Evolutionary conservation across 2,888 invertebrate species (phyloP), one percentile per base, ranked within the genome.

Genomic region (Lycia hirtaria): DNA sequence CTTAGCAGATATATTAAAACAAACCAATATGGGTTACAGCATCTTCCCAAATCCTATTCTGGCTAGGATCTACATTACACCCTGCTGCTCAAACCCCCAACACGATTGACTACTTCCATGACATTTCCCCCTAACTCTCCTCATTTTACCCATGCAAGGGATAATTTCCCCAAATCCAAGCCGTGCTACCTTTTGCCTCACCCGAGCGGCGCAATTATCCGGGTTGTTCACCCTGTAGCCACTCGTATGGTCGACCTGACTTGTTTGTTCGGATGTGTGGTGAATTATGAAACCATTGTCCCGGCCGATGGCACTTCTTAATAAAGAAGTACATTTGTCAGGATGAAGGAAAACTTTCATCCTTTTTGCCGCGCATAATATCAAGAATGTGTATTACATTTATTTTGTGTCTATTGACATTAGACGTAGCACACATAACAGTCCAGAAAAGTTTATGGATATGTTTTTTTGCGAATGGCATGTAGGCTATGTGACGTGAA

Each of bases 221-320:
- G 56, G 50, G 50, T 44, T 50, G 14, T 56, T 56, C 50, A 56
- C 50, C 50, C 26, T 35, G 9, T 28, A 33, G 24, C 15, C 17
- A 15, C n/a, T 30, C 24, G n/a, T n/a, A n/a, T n/a, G n/a, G n/a
- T 50, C 35, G 52, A 38, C 24, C 44, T 37, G 44, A 38, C 37
- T 33, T 57, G 48, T 63, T 57, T 55, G 51, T 51, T 35, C 56
- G 54, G 59, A 35, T 20, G 37, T 44, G 22, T 35, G 12, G 40
- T 43, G 43, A 48, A 22, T 52, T 55, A 44, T 32, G 41, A 15
- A 41, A 14, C 41, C 24, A 49, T 49, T 49, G 56, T 56, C 26
- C 32, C 41, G 35, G 5, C 26, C 40, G 24, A 30, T 44, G 43
- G 40, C 26, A 9, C 47, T 50, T 53, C 45, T 44, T 56, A 45